Base-by-base conservation (phyloP, 2,888 invertebrate genomes). In the Mechanitis mazaeus region DNA sequence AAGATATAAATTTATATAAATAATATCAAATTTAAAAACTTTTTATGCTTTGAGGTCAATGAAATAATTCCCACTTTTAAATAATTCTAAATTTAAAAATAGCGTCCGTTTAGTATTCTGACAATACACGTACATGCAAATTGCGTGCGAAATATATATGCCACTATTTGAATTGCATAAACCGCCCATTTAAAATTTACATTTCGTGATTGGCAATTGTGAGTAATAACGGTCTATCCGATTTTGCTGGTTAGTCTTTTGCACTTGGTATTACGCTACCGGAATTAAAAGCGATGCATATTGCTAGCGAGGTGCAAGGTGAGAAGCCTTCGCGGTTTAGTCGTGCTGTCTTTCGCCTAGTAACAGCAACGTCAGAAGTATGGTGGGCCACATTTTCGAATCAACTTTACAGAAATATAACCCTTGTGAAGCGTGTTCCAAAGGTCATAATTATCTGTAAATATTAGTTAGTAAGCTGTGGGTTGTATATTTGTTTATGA, bases 21-120 rank as follows among this genome's bases (percentile, higher is more conserved):
- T 38, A 6, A 38, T 20, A 20, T 20, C 20, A 38, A 6, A 7
- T 38, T 7, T 38, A 7, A 38, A 7, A 7, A 1, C 9, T 42
- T 42, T 9, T 42, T 42, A 42, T 11, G 11, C 46, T 50, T 57
- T 60, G 56, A 64, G 65, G 60, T 60, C 61, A 63, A 66, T 31
- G 56, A 28, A 61, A 61, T 64, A 61, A 59, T 64, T 65, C 35
- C 54, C 54, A 58, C 60, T 60, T 71, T 20, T 67, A 70, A 75
- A 66, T 72, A 71, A 71, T 71, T 65, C 68, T 65, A 67, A 74
- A 72, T 72, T 74, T 74, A 74, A 76, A 78, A 78, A 76, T 78
- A 77, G 68, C 75, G 65, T 72, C 69, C 73, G 73, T 73, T 84
- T 82, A 76, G 77, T 80, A 83, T 82, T 79, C 81, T 70, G 75